Base-by-base conservation (phyloP, 1,140 invertebrate species). In the Lethocerus indicus region DNA sequence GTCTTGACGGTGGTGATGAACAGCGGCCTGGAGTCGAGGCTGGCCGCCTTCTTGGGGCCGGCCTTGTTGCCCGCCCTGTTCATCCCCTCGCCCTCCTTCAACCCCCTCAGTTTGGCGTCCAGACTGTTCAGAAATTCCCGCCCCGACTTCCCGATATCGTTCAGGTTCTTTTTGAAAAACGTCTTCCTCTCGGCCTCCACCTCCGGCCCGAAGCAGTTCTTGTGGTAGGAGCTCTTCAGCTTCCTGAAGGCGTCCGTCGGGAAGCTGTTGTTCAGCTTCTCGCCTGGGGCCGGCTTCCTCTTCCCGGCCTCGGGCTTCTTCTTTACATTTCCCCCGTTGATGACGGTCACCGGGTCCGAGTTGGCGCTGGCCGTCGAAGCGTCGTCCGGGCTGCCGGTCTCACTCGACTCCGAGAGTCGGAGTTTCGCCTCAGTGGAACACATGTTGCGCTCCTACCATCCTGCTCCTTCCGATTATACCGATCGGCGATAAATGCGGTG, bases 1-100 rank as follows among this genome's bases (percentile, higher is more conserved):
- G 71, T 75, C 50, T 78, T 81, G 5, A 87, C 83, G 0, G 81
- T 84, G 0, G 82, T 85, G 32, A 85, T 74, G 57, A 87, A 87
- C 51, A 60, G 52, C 2, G 59, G 58, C 49, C 55, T 40, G 39
- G 54, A 44, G 14, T 57, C 55, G 24, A 52, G 36, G 40, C 47
- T 27, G 9, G 40, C 32, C 9, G 23, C 35, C 29, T 49, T 35
- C 16, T 43, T 25, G 13, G 18, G 23, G 23, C 36, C 25, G 25
- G 16, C 26, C 13, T n/a, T 36, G 6, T 6, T 23, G 16, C 37
- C 37, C 28, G 35, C 21, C 26, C 40, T 46, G 32, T 50, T 50
- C 25, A 47, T 50, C 16, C 28, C 44, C 20, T 50, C n/a, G 1
- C 26, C 69, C 41, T 76, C 72, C 49, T 75, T 69, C 12, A 81